Evolutionary conservation across 2,888 invertebrate genomes (phyloP).

Genomic region (Cephus runcator): DNA sequence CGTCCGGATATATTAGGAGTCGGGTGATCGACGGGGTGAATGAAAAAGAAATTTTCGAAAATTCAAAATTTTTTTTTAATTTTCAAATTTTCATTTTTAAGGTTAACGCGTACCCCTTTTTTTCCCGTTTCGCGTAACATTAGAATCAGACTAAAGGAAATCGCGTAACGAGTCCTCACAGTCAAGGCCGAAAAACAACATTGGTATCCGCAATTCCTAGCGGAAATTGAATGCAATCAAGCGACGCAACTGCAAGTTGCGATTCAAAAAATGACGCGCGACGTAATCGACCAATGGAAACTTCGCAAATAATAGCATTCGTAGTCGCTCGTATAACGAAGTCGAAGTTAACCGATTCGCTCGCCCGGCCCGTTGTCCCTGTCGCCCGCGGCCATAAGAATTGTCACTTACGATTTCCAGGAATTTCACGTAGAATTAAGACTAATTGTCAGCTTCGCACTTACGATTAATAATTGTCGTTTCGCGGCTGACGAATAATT

Average conservation of each 20-base stretch:
- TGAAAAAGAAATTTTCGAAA: too few relatives aligned
- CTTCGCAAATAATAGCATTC: background rate
- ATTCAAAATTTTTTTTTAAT: too few relatives aligned
- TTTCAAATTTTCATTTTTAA: background rate
- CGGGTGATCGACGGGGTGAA: background rate
- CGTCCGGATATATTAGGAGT: background rate
- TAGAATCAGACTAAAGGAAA: background rate
- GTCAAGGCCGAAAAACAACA: constrained; percentile 5
- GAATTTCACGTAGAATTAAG: background rate
- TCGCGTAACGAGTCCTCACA: background rate
- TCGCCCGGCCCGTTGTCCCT: too few relatives aligned
- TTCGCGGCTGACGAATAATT: background rate
- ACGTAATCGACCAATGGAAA: background rate
- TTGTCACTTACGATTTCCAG: background rate
- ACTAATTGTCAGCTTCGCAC: background rate
- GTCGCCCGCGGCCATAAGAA: background rate
- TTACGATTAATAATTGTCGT: background rate
- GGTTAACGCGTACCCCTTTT: background rate
- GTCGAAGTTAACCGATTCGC: background rate
- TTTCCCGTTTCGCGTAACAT: background rate
- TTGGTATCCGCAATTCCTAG: background rate
- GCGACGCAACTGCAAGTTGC: background rate
- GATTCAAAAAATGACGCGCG: background rate
- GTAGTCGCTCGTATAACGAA: background rate
- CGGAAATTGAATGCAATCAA: constrained; percentile 1